phyloP scores from a whole-genome alignment of 2,797 vertebrate genomes.

The Apodemus agrarius region DNA sequence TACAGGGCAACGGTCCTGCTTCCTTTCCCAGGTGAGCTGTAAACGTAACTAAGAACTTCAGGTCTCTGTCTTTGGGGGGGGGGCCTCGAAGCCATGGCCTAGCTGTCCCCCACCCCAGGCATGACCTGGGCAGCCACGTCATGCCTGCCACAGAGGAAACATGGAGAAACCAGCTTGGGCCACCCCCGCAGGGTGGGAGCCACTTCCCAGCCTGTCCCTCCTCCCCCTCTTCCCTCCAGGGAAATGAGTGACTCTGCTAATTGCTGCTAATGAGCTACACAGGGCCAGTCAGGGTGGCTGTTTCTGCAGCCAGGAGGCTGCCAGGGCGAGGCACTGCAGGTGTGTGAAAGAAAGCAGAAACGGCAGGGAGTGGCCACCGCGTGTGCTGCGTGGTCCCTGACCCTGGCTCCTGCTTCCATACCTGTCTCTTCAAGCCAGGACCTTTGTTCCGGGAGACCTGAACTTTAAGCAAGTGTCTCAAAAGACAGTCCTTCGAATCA shows the following conservation, averaged over 20 bases:
- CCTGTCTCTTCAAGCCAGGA: not conserved
- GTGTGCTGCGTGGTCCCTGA: not conserved
- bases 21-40: not conserved
- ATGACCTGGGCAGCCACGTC: slow-evolving; percentile 13
- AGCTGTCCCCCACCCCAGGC: not conserved
- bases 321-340: not conserved
- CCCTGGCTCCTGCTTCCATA: not conserved
- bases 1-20: not conserved
- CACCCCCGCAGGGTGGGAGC: slow-evolving; percentile 54
- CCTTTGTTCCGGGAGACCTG: not conserved
- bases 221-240: slow-evolving; percentile 45
- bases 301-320: slow-evolving; percentile 42
- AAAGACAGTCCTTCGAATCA: not conserved
- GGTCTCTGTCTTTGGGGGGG: not conserved
- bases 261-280: slow-evolving; percentile 46
- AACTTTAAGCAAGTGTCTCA: not conserved
- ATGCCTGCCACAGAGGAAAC: not conserved
- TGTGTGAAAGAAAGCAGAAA: not conserved
- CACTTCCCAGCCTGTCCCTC: not conserved
- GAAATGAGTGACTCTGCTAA: slow-evolving; percentile 50
- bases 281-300: not conserved
- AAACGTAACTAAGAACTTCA: not conserved
- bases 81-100: not conserved
- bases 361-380: not conserved
- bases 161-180: slow-evolving; percentile 57